These are phyloP conservation scores for Hylaea fasciaria DNA, from an alignment of 2,888 invertebrate species.

Conservation along the genomic window DNA sequence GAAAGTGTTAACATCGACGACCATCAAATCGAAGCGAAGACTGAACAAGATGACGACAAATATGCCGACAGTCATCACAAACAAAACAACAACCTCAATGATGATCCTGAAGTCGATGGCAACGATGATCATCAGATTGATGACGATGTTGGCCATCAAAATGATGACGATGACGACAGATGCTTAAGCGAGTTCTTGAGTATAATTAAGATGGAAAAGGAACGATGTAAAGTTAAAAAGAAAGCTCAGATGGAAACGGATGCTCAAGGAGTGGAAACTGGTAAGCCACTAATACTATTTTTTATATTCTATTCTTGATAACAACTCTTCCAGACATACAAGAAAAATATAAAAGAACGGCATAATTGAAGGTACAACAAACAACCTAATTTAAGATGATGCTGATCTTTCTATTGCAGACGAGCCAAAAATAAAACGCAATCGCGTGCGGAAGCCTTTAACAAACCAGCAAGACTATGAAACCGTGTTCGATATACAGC, in stretches of 20 bases:
- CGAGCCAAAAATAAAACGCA: conserved; percentile 23
- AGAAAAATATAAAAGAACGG: no score
- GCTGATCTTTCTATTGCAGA: conserved; percentile 6
- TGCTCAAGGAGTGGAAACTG: conserved; percentile 2
- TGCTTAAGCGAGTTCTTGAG: conserved; percentile 21
- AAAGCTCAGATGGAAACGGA: conserved; percentile 4
- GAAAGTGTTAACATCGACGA: conserved; percentile 2
- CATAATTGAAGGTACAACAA: no score
- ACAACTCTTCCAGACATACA: no score
- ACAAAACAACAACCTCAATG: no score
- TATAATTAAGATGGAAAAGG: conserved; percentile 16
- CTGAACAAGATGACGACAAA: conserved; percentile 3
- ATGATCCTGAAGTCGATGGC: no score
- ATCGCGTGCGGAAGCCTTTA: conserved; percentile 26
- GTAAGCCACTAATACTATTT: conserved; percentile 4
- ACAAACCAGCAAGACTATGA: conserved; percentile 36
- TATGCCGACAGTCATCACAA: no score
- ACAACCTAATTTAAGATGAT: no score
- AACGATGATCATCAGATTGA: conserved; percentile 6
- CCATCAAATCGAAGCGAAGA: conserved; percentile 3
- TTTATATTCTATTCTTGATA: not conserved
- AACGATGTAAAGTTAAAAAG: conserved; percentile 2
- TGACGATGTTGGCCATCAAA: not conserved
- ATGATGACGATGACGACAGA: conserved; percentile 20
- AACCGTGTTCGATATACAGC: conserved; percentile 37